A percentile compares a stretch with the other conserved stretches of the same genome.
These are phyloP conservation scores for Enteromius anoplus DNA, from an alignment of 2,797 vertebrate genomes.

Conservation along the genomic window DNA sequence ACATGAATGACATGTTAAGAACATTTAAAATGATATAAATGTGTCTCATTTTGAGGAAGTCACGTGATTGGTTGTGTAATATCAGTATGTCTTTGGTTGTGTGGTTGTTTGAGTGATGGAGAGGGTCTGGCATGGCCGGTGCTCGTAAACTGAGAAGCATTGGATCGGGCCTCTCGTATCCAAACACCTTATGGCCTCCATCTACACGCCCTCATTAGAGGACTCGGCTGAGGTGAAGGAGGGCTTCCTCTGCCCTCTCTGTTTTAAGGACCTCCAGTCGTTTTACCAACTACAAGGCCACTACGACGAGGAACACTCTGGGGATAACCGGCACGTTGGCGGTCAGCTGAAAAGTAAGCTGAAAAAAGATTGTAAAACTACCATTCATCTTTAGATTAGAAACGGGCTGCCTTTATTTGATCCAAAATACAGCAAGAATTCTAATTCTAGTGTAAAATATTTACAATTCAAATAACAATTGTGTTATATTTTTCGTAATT, in stretches of 20 bases:
- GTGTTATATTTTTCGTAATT: too few species aligned
- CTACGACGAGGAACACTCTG: constrained; percentile 93
- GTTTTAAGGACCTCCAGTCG: constrained; percentile 94
- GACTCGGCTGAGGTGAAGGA: constrained; percentile 89
- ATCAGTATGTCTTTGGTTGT: background rate
- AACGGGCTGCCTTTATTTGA: background rate
- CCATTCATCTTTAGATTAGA: background rate
- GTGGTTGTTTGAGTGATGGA: constrained; percentile 60
- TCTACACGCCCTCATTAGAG: constrained; percentile 84
- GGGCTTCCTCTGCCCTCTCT: constrained; percentile 94
- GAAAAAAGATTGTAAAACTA: background rate
- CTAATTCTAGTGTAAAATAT: background rate
- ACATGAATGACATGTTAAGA: background rate
- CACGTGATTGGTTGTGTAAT: background rate
- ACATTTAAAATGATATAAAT: background rate
- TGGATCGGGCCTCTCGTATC: constrained; percentile 23
- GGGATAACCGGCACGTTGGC: constrained; percentile 87
- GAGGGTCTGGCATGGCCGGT: constrained; percentile 46
- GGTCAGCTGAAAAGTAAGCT: constrained; percentile 91
- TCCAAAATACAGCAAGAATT: background rate
- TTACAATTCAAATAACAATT: background rate
- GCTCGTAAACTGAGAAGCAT: constrained; percentile 48
- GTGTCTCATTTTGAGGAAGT: background rate
- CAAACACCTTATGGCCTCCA: constrained; percentile 81
- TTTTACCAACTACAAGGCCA: constrained; percentile 95